A percentile compares a stretch with the other conserved stretches of the same genome.
Evolutionary conservation across 1,140 invertebrate species (phyloP).

Genomic region (Galleria mellonella): DNA sequence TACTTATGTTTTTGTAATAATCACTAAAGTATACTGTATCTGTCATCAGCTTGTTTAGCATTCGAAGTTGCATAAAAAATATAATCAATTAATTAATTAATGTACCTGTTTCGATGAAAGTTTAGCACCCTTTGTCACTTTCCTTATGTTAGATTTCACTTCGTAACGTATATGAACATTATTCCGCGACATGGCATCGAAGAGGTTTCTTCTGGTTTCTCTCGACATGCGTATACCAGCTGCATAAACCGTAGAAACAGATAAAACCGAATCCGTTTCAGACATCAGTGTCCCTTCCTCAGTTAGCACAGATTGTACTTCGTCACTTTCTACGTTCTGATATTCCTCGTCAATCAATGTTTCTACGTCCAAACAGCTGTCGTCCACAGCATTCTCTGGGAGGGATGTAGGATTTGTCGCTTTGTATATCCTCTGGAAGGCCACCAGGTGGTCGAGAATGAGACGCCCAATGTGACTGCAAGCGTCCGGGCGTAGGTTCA

Average conservation of each 20-base stretch:
- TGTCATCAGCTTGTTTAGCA: no score
- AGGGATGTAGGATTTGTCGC: constrained; percentile 32
- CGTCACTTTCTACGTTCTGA: constrained; percentile 58
- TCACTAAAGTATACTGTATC: no score
- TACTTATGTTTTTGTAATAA: no score
- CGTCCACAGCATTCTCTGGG: constrained; percentile 48
- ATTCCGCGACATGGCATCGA: constrained; percentile 61
- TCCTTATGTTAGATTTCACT: constrained; percentile 64
- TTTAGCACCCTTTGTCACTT: constrained; percentile 67
- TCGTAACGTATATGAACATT: constrained; percentile 63
- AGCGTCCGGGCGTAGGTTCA: constrained; percentile 75
- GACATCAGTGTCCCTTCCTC: constrained; percentile 54
- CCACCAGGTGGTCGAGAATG: constrained; percentile 72
- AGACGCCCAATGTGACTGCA: constrained; percentile 74
- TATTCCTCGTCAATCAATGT: constrained; percentile 65
- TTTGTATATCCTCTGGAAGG: constrained; percentile 70
- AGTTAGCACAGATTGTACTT: constrained; percentile 54
- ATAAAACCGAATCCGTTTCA: constrained; percentile 57
- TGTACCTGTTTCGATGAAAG: constrained; percentile 66
- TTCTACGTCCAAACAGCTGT: constrained; percentile 54
- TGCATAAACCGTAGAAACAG: constrained; percentile 54
- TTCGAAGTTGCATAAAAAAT: not conserved
- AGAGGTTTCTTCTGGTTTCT: constrained; percentile 56
- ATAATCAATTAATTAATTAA: not conserved
- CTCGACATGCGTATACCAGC: constrained; percentile 46